A percentile compares a stretch with the other conserved stretches of the same genome.
Conservation (phyloP, 2,113 vertebrate species). For the Lanius collurio region DNA sequence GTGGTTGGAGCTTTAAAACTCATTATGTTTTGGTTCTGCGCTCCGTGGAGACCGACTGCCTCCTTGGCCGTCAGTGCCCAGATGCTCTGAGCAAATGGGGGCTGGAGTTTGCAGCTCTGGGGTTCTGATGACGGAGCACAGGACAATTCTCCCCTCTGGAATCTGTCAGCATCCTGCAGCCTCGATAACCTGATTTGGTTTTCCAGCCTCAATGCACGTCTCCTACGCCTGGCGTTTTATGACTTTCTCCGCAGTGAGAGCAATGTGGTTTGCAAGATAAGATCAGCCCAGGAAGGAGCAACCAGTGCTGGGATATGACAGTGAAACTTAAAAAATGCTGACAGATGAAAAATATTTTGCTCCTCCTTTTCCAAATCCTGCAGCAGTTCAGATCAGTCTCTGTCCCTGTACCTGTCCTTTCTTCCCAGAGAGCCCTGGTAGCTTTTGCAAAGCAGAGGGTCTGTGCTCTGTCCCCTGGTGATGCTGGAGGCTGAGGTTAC, state of each 20-base stretch:
- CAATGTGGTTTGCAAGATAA: constrained; percentile 9
- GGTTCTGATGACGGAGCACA: neutral
- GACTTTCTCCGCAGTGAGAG: neutral
- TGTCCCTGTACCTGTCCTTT: neutral
- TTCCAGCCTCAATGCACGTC: neutral
- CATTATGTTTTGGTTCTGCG: neutral
- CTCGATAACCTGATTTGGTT: neutral
- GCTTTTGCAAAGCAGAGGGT: neutral
- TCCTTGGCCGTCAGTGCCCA: neutral
- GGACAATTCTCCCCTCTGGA: neutral
- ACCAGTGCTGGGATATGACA: neutral
- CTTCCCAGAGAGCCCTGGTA: neutral
- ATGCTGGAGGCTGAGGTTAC: neutral
- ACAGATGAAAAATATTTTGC: neutral
- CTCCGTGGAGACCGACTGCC: neutral
- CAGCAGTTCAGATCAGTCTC: neutral
- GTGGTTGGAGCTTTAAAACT: constrained; percentile 44
- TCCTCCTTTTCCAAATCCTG: neutral
- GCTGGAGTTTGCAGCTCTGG: neutral
- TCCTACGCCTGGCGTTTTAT: neutral
- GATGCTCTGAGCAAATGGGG: neutral
- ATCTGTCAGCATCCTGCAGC: neutral
- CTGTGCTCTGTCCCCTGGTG: neutral
- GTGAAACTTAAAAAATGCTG: constrained; percentile 12
- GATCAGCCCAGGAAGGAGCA: constrained; percentile 7